Conservation (phyloP, 2,113 vertebrate genomes). For the Pseudolaguvia tuberculata region DNA sequence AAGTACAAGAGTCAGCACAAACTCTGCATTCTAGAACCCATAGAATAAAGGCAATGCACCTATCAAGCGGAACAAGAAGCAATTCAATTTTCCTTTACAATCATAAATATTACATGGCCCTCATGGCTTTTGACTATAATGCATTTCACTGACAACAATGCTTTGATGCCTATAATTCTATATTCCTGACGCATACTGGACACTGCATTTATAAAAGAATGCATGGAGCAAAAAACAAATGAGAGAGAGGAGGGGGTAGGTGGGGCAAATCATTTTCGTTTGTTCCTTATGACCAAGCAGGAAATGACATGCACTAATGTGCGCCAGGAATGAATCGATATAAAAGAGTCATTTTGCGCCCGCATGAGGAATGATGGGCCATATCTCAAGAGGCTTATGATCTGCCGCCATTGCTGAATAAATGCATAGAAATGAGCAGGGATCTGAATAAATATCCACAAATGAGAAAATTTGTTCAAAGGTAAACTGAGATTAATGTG, state of each 20-base stretch:
- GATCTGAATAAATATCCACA: conserved; percentile 62
- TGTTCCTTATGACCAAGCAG: conserved; percentile 20
- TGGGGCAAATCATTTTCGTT: conserved; percentile 34
- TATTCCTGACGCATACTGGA: conserved; percentile 28
- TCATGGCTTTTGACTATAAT: conserved; percentile 30
- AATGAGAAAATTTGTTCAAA: conserved; percentile 64
- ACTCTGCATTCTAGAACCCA: conserved; percentile 29
- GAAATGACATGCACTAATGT: conserved; percentile 50
- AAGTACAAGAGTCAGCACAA: conserved; percentile 44
- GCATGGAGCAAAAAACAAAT: conserved; percentile 20
- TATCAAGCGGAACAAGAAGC: conserved; percentile 37
- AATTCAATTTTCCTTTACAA: conserved; percentile 46
- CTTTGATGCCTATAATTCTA: conserved; percentile 39
- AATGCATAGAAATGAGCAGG: conserved; percentile 54
- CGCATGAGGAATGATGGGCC: conserved; percentile 56
- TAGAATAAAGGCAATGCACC: conserved; percentile 33
- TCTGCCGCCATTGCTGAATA: conserved; percentile 37
- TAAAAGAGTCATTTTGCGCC: conserved; percentile 57
- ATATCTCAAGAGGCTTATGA: conserved; percentile 49
- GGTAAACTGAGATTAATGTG: conserved; percentile 61
- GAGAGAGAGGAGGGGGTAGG: background rate
- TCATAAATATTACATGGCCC: conserved; percentile 40
- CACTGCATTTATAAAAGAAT: conserved; percentile 30
- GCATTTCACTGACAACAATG: conserved; percentile 23
- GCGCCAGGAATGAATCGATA: conserved; percentile 50